phyloP scores from a whole-genome alignment of 2,888 invertebrate species.

The Tethea ocularis region DNA sequence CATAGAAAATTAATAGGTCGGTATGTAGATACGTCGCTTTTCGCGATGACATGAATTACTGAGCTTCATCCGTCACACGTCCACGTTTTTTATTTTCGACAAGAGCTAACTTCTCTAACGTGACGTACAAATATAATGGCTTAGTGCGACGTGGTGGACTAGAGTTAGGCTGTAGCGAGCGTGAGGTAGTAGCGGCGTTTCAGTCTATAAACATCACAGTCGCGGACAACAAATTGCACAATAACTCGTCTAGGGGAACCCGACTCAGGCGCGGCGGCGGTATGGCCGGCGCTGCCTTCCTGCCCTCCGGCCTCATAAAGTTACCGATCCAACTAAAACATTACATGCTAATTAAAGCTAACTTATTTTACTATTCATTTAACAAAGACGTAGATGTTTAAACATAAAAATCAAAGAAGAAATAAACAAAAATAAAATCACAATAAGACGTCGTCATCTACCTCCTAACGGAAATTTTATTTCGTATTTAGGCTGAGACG shows the following conservation, averaged over 20 bases:
- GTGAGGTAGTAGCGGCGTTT: slow-evolving; percentile 84
- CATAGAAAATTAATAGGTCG: slow-evolving; percentile 57
- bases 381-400: slow-evolving; percentile 79
- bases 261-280: slow-evolving; percentile 51
- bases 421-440: slow-evolving; percentile 80
- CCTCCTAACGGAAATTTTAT: slow-evolving; percentile 79
- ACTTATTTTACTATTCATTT: slow-evolving; percentile 74
- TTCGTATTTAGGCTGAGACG: slow-evolving; percentile 63
- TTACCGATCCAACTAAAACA: slow-evolving; percentile 67
- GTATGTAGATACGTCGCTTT: slow-evolving; percentile 63
- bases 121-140: slow-evolving; percentile 37
- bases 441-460: slow-evolving; percentile 60
- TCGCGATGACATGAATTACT: slow-evolving; percentile 63
- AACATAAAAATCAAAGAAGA: slow-evolving; percentile 75
- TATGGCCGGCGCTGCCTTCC: slow-evolving; percentile 54
- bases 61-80: slow-evolving; percentile 58
- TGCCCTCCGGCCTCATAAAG: slow-evolving; percentile 61
- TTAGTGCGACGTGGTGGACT: slow-evolving; percentile 73
- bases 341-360: slow-evolving; percentile 77
- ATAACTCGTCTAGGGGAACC: slow-evolving; percentile 73
- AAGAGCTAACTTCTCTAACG: slow-evolving; percentile 8
- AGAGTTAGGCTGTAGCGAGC: slow-evolving; percentile 78
- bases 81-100: slow-evolving; percentile 13
- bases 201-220: slow-evolving; percentile 89
- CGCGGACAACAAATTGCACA: slow-evolving; percentile 84